Conservation (phyloP, 2,113 vertebrate genomes). For the Anguilla japonica region DNA sequence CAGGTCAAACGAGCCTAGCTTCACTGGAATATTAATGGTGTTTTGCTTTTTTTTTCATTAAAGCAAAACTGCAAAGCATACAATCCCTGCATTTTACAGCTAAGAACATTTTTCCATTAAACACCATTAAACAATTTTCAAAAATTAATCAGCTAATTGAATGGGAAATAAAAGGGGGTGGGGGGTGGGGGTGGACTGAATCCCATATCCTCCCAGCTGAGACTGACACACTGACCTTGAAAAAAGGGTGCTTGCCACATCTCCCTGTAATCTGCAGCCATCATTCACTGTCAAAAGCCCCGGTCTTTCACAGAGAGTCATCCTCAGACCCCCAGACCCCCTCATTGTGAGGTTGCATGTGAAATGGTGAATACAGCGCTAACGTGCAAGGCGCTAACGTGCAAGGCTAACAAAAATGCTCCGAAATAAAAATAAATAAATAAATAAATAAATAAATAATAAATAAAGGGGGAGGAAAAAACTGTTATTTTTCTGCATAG, state of each 20-base stretch:
- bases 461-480: conserved; percentile 35
- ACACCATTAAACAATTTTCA: background rate
- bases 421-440: background rate
- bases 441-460: background rate
- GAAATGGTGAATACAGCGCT: background rate
- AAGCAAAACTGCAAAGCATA: background rate
- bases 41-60: background rate
- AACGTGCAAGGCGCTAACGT: background rate
- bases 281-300: background rate
- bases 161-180: background rate
- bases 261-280: background rate
- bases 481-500: background rate
- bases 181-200: background rate
- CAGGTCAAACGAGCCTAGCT: background rate
- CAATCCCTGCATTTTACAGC: background rate
- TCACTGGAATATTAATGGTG: background rate
- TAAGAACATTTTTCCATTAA: background rate
- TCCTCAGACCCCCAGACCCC: background rate
- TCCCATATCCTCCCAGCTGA: background rate
- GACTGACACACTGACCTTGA: background rate
- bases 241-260: background rate
- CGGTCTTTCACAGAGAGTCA: background rate
- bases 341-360: background rate
- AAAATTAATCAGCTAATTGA: background rate
- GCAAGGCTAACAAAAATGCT: background rate